Evolutionary conservation across 1,140 invertebrate species (phyloP), one percentile per base, ranked within the genome.

Genomic region (Drosophila malerkotliana): DNA sequence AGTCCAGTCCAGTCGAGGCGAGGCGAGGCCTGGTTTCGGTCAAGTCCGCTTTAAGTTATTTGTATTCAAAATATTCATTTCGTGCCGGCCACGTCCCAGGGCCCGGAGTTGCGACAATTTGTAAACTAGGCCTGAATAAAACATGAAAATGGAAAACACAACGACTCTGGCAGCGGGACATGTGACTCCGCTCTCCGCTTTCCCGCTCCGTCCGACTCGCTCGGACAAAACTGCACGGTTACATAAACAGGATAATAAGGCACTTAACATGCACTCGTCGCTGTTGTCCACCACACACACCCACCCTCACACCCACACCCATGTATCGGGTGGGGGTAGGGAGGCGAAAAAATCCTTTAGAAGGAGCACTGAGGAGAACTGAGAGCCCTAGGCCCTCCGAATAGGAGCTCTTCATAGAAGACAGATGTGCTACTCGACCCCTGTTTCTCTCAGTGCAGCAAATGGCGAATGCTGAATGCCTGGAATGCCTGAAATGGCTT

Each of bases 161-260:
- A 30, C 54, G 55, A 51, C 49, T 66, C 44, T n/a, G 51, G 54
- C 49, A 72, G 48, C 15, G 51, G 60, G 44, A 69, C 57, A 69
- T 67, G 63, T 67, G 53, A 61, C 56, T 28, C 26, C 54, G 39
- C 57, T 18, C 18, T 18, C 18, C 18, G 21, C 2, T 21, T 21
- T 3, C 3, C 21, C 52, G 14, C 44, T 47, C 44, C 18, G 15
- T 7, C n/a, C 39, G 26, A 28, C 56, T 39, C 24, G 21, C 26
- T 28, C 32, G 76, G 79, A 74, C 77, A 69, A 79, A 84, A 80
- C 77, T 80, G 77, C 81, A 84, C 77, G 81, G 77, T 84, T 85
- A 87, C 82, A 87, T 85, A 85, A 85, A 85, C 82, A 78, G 77
- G 82, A 87, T 85, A 85, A 85, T 85, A 85, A 85, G 82, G 82